phyloP scores from a whole-genome alignment of 2,888 invertebrate genomes.

The Drosophila limbata region DNA sequence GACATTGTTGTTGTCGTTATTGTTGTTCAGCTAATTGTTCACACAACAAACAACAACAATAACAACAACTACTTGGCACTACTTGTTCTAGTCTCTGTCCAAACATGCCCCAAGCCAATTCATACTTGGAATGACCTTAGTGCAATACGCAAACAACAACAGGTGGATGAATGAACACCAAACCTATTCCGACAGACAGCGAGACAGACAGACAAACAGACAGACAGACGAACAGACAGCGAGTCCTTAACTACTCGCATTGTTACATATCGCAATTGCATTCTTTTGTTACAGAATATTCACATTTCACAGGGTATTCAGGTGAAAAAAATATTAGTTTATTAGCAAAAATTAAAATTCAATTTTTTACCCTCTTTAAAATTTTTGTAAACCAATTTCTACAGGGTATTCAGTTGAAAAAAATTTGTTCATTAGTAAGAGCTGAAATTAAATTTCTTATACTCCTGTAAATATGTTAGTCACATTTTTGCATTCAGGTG shows the following conservation, averaged over 20 bases:
- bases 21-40: constrained; percentile 40
- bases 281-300: constrained; percentile 9
- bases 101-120: constrained; percentile 40
- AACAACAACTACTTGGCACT: not conserved
- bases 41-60: constrained; percentile 17
- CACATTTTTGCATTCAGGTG: no score
- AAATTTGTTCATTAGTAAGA: not conserved
- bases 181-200: not conserved
- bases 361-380: no score
- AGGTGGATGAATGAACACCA: constrained; percentile 49
- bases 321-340: not conserved
- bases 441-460: no score
- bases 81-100: constrained; percentile 26
- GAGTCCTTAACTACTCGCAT: constrained; percentile 14
- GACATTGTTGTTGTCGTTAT: constrained; percentile 48
- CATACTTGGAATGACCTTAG: constrained; percentile 52
- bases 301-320: not conserved
- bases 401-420: not conserved
- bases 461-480: no score
- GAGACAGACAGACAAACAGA: not conserved
- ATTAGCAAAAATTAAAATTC: not conserved
- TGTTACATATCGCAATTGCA: constrained; percentile 4
- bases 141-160: constrained; percentile 42
- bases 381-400: not conserved
- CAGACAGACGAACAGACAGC: not conserved